Conservation (phyloP, 2,888 invertebrate genomes). For the Cotesia congregata region DNA sequence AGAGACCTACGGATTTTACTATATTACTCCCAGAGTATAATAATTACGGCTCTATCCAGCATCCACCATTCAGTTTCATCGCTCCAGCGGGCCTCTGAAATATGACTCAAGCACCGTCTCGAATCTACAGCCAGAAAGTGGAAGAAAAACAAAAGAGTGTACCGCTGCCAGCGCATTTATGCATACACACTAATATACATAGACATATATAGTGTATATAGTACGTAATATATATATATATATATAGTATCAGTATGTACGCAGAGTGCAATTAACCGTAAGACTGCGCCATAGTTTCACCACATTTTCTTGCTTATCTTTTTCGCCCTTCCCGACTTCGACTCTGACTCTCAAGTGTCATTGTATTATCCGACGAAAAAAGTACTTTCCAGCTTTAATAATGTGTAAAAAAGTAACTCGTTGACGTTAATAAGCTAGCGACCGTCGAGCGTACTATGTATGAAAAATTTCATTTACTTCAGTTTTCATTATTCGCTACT, state of each 20-base stretch:
- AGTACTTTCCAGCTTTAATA: neutral
- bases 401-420: neutral
- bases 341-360: neutral
- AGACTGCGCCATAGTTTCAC: neutral
- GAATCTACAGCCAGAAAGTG: slow-evolving; percentile 17
- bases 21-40: slow-evolving; percentile 11
- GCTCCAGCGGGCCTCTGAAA: slow-evolving; percentile 32
- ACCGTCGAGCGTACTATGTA: neutral
- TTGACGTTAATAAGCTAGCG: neutral
- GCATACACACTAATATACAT: slow-evolving; percentile 1
- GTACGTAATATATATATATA: no score
- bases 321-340: neutral
- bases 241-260: no score
- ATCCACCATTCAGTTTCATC: slow-evolving; percentile 32
- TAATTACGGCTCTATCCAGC: slow-evolving; percentile 36
- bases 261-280: slow-evolving; percentile 4
- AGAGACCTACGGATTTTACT: slow-evolving; percentile 27
- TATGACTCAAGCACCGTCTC: slow-evolving; percentile 32
- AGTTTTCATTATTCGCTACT: slow-evolving; percentile 2
- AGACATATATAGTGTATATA: no score
- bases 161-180: slow-evolving; percentile 21
- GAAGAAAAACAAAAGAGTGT: slow-evolving; percentile 12
- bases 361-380: slow-evolving; percentile 12
- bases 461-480: slow-evolving; percentile 18
- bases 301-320: slow-evolving; percentile 1